Evolutionary conservation across 1,140 invertebrate species (phyloP).

Genomic region (Matsumurasca onukii): DNA sequence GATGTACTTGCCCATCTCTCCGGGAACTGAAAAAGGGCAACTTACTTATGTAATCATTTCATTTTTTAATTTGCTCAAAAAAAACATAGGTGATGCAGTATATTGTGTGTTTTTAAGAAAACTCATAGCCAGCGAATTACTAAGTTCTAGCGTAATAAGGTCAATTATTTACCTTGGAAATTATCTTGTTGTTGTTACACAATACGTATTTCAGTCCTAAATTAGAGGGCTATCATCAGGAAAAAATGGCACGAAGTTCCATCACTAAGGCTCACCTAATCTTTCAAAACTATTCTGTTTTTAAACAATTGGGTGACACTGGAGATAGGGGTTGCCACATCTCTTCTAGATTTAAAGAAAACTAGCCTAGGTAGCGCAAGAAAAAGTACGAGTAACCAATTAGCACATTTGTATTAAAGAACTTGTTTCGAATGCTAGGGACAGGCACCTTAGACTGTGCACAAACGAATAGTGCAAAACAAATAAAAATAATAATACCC

Average conservation of each 20-base stretch:
- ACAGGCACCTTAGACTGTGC: background rate
- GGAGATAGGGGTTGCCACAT: no score
- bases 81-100: background rate
- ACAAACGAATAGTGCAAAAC: background rate
- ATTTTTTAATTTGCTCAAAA: background rate
- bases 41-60: background rate
- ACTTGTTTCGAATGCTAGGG: background rate
- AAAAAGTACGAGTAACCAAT: no score
- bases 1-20: slow-evolving; percentile 43
- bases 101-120: background rate
- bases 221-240: no score
- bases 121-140: background rate
- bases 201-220: background rate
- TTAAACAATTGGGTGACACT: no score
- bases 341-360: no score
- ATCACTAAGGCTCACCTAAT: no score
- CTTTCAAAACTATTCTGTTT: no score
- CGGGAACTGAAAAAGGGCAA: background rate
- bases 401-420: no score
- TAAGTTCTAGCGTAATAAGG: background rate
- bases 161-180: background rate
- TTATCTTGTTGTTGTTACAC: background rate
- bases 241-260: no score
- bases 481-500: background rate
- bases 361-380: no score